A percentile compares a stretch with the other conserved stretches of the same genome.
These are phyloP conservation scores for Galago senegalensis DNA, from an alignment of 2,797 vertebrate species.

Conservation along the genomic window DNA sequence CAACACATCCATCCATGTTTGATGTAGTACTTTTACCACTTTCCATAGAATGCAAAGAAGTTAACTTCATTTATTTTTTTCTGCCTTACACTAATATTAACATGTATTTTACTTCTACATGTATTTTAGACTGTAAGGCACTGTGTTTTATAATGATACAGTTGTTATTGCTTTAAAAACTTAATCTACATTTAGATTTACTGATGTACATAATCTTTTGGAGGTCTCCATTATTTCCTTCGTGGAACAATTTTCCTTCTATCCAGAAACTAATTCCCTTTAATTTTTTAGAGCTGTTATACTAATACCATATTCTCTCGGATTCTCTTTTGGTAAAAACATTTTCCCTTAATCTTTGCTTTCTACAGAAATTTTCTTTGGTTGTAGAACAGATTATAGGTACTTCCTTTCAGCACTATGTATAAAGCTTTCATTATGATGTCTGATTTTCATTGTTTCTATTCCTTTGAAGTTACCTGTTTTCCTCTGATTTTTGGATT, in stretches of 20 bases:
- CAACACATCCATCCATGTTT: not conserved
- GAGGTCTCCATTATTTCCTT: not conserved
- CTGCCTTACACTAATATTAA: not conserved
- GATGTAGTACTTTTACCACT: not conserved
- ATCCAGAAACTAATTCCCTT: not conserved
- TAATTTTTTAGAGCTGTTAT: not conserved
- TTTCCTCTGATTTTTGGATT: not conserved
- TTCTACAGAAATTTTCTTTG: not conserved
- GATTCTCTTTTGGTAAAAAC: not conserved
- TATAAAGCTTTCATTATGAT: not conserved
- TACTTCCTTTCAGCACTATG: not conserved
- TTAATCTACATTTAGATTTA: not conserved
- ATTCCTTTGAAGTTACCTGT: slow-evolving; percentile 12
- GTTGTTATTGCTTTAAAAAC: not conserved
- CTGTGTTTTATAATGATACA: not conserved
- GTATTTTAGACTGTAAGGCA: slow-evolving; percentile 4
- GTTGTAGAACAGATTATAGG: not conserved
- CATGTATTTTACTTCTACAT: not conserved
- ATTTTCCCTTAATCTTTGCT: not conserved
- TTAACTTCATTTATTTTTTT: not conserved
- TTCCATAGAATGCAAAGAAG: not conserved
- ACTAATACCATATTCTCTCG: not conserved
- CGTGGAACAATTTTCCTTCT: not conserved
- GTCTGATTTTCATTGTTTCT: not conserved
- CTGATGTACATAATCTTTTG: not conserved